Evolutionary conservation across 2,113 vertebrate species (phyloP).

Genomic region (Salvelinus fontinalis): DNA sequence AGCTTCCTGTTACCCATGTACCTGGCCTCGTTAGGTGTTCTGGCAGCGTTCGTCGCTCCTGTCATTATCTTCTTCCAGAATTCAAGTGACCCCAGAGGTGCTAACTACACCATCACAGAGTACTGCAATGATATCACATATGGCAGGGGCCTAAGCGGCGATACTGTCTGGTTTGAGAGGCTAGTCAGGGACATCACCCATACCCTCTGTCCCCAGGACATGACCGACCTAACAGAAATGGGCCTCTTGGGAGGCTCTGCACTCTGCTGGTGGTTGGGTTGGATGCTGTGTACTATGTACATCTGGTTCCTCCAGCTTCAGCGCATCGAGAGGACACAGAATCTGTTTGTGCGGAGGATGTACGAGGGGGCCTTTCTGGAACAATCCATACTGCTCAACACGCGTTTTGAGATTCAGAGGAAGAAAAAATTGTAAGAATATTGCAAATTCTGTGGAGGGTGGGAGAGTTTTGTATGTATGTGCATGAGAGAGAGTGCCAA

Average conservation of each 20-base stretch:
- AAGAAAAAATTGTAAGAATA: constrained; percentile 38
- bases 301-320: constrained; percentile 55
- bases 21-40: constrained; percentile 57
- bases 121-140: constrained; percentile 40
- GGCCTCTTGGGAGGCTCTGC: constrained; percentile 42
- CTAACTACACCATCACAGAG: constrained; percentile 32
- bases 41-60: constrained; percentile 48
- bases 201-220: constrained; percentile 48
- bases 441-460: not conserved
- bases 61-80: constrained; percentile 28
- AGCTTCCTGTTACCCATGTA: constrained; percentile 70
- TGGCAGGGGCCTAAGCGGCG: not conserved
- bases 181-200: constrained; percentile 50
- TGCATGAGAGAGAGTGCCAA: not conserved
- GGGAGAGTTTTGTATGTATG: not conserved
- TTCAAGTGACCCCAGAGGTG: constrained; percentile 8
- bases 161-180: constrained; percentile 11
- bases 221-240: constrained; percentile 21
- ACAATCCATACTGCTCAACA: constrained; percentile 70
- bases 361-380: constrained; percentile 74
- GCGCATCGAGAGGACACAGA: constrained; percentile 70
- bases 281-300: constrained; percentile 61
- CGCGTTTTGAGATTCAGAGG: constrained; percentile 46
- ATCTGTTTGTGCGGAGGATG: constrained; percentile 59
- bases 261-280: constrained; percentile 62